Evolutionary conservation across 2,797 vertebrate species (phyloP).

Genomic region (Mormyrus proboscirostris): DNA sequence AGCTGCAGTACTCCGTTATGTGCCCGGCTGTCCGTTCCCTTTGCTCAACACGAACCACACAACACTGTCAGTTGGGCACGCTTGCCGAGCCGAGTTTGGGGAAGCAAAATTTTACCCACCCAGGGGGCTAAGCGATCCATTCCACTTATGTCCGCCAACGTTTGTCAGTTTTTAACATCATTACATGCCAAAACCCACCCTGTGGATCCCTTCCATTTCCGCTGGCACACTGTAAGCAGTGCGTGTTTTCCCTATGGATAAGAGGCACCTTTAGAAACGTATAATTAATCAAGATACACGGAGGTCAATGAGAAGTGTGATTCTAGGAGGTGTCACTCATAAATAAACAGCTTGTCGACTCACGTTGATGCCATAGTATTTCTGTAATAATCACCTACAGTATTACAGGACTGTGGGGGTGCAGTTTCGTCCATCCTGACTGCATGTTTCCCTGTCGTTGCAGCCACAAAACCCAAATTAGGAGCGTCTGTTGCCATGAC

Average conservation of each 20-base stretch:
- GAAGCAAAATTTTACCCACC: background rate
- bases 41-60: background rate
- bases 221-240: background rate
- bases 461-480: background rate
- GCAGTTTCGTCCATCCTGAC: background rate
- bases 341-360: background rate
- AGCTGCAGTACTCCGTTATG: background rate
- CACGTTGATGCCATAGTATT: background rate
- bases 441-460: background rate
- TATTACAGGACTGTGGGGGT: background rate
- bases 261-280: background rate
- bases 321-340: background rate
- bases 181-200: background rate
- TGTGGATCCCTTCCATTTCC: background rate
- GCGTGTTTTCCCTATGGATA: too few relatives aligned
- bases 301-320: background rate
- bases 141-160: background rate
- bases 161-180: slow-evolving; percentile 8
- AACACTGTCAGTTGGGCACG: background rate
- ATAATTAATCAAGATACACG: background rate
- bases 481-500: background rate
- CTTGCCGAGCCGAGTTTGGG: background rate
- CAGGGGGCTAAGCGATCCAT: background rate
- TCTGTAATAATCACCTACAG: background rate
- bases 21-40: background rate